Conservation (phyloP, 2,113 vertebrate genomes). For the Notarius lentiginosus region DNA sequence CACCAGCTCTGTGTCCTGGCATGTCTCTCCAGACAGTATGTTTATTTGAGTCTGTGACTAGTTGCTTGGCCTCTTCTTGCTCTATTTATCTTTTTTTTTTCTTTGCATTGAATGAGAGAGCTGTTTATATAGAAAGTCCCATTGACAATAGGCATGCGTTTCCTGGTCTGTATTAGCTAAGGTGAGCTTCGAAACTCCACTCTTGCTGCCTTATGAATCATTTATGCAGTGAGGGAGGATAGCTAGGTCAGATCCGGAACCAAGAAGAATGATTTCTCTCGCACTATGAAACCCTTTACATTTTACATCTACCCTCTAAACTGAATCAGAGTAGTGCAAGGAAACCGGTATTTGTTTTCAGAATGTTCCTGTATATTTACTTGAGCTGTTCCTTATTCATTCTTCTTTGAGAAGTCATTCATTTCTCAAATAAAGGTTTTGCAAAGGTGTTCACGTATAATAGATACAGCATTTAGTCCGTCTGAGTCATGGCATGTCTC, state of each 20-base stretch:
- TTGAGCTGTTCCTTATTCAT: background rate
- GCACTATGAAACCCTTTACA: background rate
- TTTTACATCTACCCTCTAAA: background rate
- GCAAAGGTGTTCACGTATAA: background rate
- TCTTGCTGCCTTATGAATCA: conserved; percentile 27
- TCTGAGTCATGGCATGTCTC: too few species aligned
- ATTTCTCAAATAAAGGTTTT: background rate
- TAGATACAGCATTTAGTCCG: background rate
- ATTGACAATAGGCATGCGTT: conserved; percentile 22
- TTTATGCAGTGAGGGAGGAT: conserved; percentile 24
- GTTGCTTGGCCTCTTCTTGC: conserved; percentile 37
- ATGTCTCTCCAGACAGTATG: conserved; percentile 27
- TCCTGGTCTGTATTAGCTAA: background rate
- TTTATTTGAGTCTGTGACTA: conserved; percentile 56
- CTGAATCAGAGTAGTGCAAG: background rate
- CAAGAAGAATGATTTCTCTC: conserved; percentile 5
- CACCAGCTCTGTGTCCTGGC: conserved; percentile 38
- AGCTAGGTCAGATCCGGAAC: conserved; percentile 8
- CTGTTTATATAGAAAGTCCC: conserved; percentile 14
- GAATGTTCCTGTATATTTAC: background rate
- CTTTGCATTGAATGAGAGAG: conserved; percentile 7
- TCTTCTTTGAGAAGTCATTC: background rate
- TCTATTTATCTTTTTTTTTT: conserved; percentile 35
- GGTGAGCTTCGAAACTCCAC: conserved; percentile 9
- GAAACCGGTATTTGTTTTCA: background rate